Conservation (phyloP, 1,140 invertebrate species). For the Hyposmocoma kahamanoa region DNA sequence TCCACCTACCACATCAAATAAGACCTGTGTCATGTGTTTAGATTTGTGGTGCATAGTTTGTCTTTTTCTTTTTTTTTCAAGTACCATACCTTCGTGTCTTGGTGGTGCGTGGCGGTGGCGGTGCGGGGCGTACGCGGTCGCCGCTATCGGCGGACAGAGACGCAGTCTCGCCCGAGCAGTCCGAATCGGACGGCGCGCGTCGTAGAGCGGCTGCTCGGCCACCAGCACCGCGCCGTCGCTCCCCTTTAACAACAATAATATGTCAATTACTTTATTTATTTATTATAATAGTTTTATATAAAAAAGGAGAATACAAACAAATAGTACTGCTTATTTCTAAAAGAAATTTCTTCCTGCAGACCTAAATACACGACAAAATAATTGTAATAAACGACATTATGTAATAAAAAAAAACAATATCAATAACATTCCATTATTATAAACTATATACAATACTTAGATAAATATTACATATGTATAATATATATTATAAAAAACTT, state of each 20-base stretch:
- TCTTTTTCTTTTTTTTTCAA: no score
- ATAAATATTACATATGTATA: background rate
- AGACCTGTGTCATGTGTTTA: no score
- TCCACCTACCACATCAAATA: no score
- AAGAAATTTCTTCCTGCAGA: no score
- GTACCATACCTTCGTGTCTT: conserved; percentile 47
- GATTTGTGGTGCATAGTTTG: no score
- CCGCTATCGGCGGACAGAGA: conserved; percentile 75
- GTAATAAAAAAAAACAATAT: background rate
- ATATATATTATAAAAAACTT: no score
- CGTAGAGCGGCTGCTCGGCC: conserved; percentile 53
- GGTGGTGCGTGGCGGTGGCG: conserved; percentile 37
- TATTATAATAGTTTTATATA: no score
- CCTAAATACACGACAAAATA: no score
- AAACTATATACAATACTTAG: background rate
- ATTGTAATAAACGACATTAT: background rate
- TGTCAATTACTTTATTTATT: background rate
- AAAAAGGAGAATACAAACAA: no score
- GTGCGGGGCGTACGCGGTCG: conserved; percentile 45
- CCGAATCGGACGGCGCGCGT: conserved; percentile 70
- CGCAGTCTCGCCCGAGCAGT: conserved; percentile 77
- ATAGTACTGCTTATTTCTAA: no score
- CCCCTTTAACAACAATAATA: conserved; percentile 25
- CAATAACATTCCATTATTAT: background rate
- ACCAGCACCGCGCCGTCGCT: conserved; percentile 44